Conservation (phyloP, 1,140 invertebrate species). For the Temnothorax longispinosus region DNA sequence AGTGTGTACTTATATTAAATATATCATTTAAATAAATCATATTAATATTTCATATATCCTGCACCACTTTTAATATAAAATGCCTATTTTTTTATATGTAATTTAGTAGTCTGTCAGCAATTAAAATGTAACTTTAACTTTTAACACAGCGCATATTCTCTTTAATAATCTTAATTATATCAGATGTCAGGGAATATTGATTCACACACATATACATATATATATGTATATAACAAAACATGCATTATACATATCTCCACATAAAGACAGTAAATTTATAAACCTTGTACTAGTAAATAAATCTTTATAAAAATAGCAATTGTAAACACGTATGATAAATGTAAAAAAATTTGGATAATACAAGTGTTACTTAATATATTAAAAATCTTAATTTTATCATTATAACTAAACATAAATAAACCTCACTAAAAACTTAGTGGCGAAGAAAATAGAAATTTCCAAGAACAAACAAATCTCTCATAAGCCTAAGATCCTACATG, state of each 20-base stretch:
- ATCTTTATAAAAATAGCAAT: too few species aligned
- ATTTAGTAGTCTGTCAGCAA: background rate
- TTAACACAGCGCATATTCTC: background rate
- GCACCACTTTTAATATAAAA: background rate
- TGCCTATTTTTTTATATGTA: background rate
- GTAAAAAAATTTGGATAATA: too few species aligned
- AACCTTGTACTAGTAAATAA: too few species aligned
- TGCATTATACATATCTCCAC: constrained; percentile 13
- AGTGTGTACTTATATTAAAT: constrained; percentile 28
- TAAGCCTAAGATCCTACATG: too few species aligned
- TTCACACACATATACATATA: background rate
- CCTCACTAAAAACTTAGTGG: too few species aligned
- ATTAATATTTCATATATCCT: constrained; percentile 1
- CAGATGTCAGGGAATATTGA: background rate
- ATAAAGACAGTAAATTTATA: background rate
- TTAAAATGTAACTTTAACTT: background rate
- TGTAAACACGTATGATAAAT: too few species aligned
- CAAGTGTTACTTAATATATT: too few species aligned
- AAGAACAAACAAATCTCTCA: too few species aligned
- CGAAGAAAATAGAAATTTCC: too few species aligned
- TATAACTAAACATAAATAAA: too few species aligned
- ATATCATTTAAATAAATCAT: constrained; percentile 19
- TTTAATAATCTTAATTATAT: background rate
- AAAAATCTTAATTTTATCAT: too few species aligned
- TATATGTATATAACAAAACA: background rate